Percentiles rank a stretch among this genome's conserved stretches.
Conservation (phyloP, 1,140 invertebrate genomes). For the Lasaia peninsularis region DNA sequence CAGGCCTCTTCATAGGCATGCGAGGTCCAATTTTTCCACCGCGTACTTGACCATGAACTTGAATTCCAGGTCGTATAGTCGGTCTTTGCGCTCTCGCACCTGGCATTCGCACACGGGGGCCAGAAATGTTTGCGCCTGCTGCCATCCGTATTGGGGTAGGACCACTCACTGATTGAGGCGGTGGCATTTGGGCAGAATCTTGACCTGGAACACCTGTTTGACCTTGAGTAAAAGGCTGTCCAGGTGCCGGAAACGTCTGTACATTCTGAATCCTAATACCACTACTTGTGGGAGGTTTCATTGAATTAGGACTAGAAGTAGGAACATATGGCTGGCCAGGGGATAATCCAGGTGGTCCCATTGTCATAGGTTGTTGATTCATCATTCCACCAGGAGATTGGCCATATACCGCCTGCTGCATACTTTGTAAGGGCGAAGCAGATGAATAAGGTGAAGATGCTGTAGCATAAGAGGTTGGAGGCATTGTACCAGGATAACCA, state of each 20-base stretch:
- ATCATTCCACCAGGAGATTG: constrained; percentile 41
- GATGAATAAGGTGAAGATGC: constrained; percentile 46
- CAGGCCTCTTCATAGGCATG: constrained; percentile 66
- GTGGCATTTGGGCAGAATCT: constrained; percentile 31
- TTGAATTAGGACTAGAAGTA: constrained; percentile 44
- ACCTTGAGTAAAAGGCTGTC: constrained; percentile 31
- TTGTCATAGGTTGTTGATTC: constrained; percentile 43
- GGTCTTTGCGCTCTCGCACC: constrained; percentile 47
- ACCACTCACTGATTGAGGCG: constrained; percentile 42
- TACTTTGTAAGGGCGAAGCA: constrained; percentile 56
- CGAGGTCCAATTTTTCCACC: constrained; percentile 44
- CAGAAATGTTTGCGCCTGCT: constrained; percentile 41
- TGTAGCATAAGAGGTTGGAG: constrained; percentile 39
- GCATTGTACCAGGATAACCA: constrained; percentile 37
- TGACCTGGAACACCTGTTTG: constrained; percentile 17
- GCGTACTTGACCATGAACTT: constrained; percentile 59
- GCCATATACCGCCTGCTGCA: constrained; percentile 64
- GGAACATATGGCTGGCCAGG: constrained; percentile 45
- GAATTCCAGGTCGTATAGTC: constrained; percentile 53
- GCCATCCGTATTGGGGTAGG: constrained; percentile 56
- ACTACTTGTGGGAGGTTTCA: constrained; percentile 46
- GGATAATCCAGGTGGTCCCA: constrained; percentile 53
- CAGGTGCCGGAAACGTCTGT: constrained; percentile 55
- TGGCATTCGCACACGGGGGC: constrained; percentile 49
- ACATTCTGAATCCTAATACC: constrained; percentile 63